Base-by-base conservation (phyloP, 2,888 invertebrate species). In the Rhogogaster chlorosoma region DNA sequence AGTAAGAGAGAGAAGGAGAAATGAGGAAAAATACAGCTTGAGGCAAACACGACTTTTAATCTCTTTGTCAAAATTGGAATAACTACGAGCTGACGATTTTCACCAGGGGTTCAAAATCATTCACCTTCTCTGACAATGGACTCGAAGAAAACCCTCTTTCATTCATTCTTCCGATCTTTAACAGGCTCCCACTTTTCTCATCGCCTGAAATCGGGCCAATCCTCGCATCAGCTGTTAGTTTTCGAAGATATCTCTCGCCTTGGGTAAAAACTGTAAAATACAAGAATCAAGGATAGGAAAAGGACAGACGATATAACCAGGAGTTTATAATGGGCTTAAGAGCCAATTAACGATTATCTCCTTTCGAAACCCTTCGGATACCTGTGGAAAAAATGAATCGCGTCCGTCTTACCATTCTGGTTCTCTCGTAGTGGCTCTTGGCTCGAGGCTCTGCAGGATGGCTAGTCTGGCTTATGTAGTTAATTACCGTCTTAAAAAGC, bases 401-500 rank as follows among this genome's bases (percentile, higher is more conserved):
- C 70, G 70, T 70, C 26, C 32, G 32, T 70, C 70, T 70, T 70
- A 36, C 3, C 70, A 36, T 70, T 70, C 70, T 70, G 70, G 70
- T 70, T n/a, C 32, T 70, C n/a, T 53, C 12, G 12, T 45, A 53
- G n/a, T n/a, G n/a, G 53, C 53, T 49, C 18, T n/a, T 53, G 1
- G 53, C 53, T 53, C 53, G 5, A 53, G 18, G 53, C 53, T 53
- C n/a, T n/a, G 53, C 18, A n/a, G 53, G n/a, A 53, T 53, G 49
- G 49, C n/a, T 71, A n/a, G 32, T n/a, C 26, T 36, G 32, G 61
- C 38, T 77, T n/a, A 53, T 57, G 53, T 45, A 36, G n/a, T 80
- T 80, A 80, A 80, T 80, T 80, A 61, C 80, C n/a, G 57, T 80
- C 57, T 80, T 61, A 22, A 80, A 80, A 38, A 12, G 80, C 38